Evolutionary conservation across 92 coral and sea anemone species (phyloP).

Genomic region (Umimayanthus chanpuru): DNA sequence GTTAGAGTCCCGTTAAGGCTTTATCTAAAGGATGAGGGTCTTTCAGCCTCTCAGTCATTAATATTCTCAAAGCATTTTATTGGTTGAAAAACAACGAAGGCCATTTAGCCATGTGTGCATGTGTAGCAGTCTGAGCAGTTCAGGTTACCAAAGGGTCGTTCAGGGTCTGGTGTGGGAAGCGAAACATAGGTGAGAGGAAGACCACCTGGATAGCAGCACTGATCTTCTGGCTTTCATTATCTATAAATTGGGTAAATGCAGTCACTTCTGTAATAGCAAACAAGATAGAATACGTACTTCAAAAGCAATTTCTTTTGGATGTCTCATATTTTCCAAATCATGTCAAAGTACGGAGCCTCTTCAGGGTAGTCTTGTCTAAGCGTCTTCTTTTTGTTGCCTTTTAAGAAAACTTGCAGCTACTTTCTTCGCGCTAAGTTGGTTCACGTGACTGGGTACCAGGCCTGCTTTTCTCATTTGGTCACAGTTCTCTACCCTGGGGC

Average conservation of each 20-base stretch:
- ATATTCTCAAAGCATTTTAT: too few species aligned
- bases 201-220: conserved; percentile 52
- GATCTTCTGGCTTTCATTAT: conserved; percentile 42
- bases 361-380: conserved; percentile 54
- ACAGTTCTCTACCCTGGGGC: too few species aligned
- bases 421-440: too few species aligned
- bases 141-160: conserved; percentile 49
- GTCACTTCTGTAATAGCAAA: conserved; percentile 57
- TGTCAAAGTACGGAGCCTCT: conserved; percentile 60
- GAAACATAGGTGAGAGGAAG: conserved; percentile 51
- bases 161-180: conserved; percentile 48
- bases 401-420: conserved; percentile 55
- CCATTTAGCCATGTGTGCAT: too few species aligned
- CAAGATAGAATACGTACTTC: conserved; percentile 57
- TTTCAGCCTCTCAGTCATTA: too few species aligned
- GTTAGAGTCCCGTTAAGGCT: too few species aligned
- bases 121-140: conserved; percentile 46
- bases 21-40: too few species aligned
- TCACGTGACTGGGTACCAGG: too few species aligned
- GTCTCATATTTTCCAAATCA: conserved; percentile 64
- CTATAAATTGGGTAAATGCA: conserved; percentile 57
- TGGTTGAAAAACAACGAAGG: too few species aligned
- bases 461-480: too few species aligned
- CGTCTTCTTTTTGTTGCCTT: conserved; percentile 57
- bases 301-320: conserved; percentile 53